Evolutionary conservation across 2,797 vertebrate species (phyloP).

Genomic region (Hylomyscus alleni): DNA sequence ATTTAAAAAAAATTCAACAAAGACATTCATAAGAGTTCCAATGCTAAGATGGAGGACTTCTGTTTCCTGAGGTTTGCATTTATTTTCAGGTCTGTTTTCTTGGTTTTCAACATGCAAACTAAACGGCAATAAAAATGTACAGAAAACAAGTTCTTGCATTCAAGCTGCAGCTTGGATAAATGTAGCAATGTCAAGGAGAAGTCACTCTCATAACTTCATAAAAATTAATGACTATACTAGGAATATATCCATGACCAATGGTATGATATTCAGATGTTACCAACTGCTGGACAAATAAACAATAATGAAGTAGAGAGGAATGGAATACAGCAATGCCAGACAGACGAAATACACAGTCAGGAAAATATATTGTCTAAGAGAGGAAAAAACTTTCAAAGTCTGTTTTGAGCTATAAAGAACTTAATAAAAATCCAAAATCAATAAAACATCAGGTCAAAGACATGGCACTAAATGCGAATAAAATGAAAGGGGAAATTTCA

Average conservation of each 20-base stretch:
- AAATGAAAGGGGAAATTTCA: constrained; percentile 77
- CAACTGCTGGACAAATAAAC: background rate
- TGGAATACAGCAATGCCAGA: background rate
- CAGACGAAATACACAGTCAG: background rate
- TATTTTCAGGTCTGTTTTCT: background rate
- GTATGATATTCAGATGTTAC: background rate
- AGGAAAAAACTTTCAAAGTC: constrained; percentile 61
- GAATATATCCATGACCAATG: background rate
- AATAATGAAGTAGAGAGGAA: background rate
- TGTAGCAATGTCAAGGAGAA: background rate
- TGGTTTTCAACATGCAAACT: background rate
- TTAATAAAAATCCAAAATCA: constrained; percentile 80
- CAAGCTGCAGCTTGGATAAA: background rate
- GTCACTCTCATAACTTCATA: background rate
- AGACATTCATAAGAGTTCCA: background rate
- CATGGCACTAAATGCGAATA: constrained; percentile 68
- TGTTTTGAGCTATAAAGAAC: constrained; percentile 69
- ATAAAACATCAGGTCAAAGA: constrained; percentile 71
- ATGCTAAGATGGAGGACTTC: background rate
- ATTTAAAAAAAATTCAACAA: background rate
- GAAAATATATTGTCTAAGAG: constrained; percentile 48
- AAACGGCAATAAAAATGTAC: background rate
- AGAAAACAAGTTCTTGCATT: background rate
- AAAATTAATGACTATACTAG: background rate
- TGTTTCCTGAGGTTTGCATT: background rate